phyloP scores from a whole-genome alignment of 2,113 vertebrate genomes.

The Sceloporus undulatus region DNA sequence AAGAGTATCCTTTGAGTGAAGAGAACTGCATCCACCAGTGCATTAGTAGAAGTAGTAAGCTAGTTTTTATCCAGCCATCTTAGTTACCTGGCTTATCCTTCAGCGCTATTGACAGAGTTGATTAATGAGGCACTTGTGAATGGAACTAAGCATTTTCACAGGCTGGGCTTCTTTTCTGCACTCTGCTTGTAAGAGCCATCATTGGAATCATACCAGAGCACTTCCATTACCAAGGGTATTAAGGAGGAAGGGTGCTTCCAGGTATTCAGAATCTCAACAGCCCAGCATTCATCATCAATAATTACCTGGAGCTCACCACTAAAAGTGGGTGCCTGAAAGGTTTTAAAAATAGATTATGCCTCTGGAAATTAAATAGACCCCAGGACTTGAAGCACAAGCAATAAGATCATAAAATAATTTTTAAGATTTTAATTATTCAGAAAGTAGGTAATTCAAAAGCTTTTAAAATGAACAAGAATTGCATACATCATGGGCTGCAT shows the following conservation, averaged over 20 bases:
- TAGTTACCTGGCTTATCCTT: constrained; percentile 30
- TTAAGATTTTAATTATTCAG: no score
- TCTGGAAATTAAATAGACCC: no score
- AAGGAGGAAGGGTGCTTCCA: constrained; percentile 46
- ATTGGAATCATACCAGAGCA: constrained; percentile 31
- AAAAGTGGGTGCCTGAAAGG: not conserved
- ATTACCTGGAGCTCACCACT: constrained; percentile 46
- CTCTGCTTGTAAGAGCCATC: constrained; percentile 38
- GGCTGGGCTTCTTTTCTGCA: constrained; percentile 49
- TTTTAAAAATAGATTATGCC: constrained; percentile 60
- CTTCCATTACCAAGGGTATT: constrained; percentile 50
- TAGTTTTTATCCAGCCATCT: constrained; percentile 34
- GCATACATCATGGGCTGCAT: no score
- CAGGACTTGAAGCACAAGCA: no score
- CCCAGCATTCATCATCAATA: constrained; percentile 57
- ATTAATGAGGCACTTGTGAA: constrained; percentile 44
- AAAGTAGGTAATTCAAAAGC: no score
- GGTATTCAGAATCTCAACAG: constrained; percentile 40
- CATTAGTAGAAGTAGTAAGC: constrained; percentile 34
- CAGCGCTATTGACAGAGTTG: constrained; percentile 16
- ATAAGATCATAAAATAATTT: no score
- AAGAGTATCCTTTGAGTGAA: constrained; percentile 8
- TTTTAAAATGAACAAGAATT: no score
- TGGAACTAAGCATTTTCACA: constrained; percentile 33
- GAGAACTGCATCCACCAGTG: not conserved